These are phyloP conservation scores for silkworm (Bombyx mori) DNA, from an alignment of 1,140 invertebrate genomes.

Conservation along the genomic window DNA sequence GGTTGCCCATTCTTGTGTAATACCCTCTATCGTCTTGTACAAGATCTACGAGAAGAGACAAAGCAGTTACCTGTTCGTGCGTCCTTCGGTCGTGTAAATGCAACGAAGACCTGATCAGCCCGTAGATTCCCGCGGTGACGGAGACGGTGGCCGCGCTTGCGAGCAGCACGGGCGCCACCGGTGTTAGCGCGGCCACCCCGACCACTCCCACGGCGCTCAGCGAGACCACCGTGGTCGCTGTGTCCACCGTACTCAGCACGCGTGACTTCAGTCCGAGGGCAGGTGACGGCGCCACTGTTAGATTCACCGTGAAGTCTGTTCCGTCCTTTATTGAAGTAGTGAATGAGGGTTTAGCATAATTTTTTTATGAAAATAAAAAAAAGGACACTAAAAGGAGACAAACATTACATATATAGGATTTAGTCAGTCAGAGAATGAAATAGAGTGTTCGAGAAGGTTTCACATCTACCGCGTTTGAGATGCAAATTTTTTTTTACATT, in stretches of 20 bases:
- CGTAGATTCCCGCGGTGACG: conserved; percentile 52
- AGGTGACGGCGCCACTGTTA: conserved; percentile 51
- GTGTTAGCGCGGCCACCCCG: conserved; percentile 52
- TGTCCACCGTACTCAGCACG: conserved; percentile 50
- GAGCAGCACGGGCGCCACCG: conserved; percentile 46
- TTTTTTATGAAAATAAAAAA: too few species aligned
- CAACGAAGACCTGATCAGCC: conserved; percentile 48
- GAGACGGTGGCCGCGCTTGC: conserved; percentile 43
- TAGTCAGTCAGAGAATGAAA: too few species aligned
- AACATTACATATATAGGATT: too few species aligned
- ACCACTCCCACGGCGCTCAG: conserved; percentile 51
- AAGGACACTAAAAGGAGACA: too few species aligned
- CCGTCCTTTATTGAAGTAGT: conserved; percentile 31
- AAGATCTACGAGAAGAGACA: not conserved
- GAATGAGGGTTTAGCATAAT: too few species aligned
- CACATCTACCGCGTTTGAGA: too few species aligned
- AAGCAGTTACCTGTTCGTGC: conserved; percentile 45
- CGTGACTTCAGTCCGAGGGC: conserved; percentile 40
- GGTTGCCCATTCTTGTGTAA: too few species aligned
- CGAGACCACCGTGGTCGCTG: conserved; percentile 48
- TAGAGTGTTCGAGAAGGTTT: too few species aligned
- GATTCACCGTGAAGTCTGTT: conserved; percentile 39
- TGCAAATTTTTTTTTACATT: too few species aligned
- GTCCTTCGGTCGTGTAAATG: conserved; percentile 44
- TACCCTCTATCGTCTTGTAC: too few species aligned